phyloP scores from a whole-genome alignment of 92 coral and sea anemone species.

The Heteractis magnifica region DNA sequence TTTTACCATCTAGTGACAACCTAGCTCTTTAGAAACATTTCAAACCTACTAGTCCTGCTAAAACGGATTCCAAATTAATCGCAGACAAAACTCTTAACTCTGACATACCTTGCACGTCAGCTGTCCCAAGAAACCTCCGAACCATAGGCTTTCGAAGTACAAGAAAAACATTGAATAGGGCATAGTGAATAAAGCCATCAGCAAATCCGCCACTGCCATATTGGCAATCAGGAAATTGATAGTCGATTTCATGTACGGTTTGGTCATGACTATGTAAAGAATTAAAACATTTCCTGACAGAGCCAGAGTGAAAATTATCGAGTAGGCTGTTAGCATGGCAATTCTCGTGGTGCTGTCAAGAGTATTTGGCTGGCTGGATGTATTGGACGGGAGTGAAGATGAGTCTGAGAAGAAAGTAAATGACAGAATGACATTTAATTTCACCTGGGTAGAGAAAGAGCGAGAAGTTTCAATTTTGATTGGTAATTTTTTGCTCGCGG shows the following conservation, averaged over 20 bases:
- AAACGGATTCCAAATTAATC: not conserved
- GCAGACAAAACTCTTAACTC: not conserved
- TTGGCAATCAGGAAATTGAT: slow-evolving; percentile 74
- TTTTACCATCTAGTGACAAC: too few species aligned
- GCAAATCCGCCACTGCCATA: slow-evolving; percentile 73
- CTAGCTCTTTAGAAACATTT: too few species aligned
- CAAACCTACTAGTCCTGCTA: not conserved
- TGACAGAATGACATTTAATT: not conserved
- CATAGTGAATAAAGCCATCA: slow-evolving; percentile 72
- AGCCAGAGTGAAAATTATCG: slow-evolving; percentile 46
- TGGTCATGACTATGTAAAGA: slow-evolving; percentile 54
- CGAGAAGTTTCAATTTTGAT: too few species aligned
- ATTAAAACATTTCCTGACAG: slow-evolving; percentile 61
- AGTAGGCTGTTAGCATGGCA: slow-evolving; percentile 48
- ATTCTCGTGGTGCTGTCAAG: slow-evolving; percentile 10
- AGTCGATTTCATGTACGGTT: slow-evolving; percentile 64
- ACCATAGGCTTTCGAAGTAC: slow-evolving; percentile 50
- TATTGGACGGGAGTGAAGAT: not conserved
- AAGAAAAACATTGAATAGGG: slow-evolving; percentile 56
- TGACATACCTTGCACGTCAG: slow-evolving; percentile 51
- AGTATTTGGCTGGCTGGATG: not conserved
- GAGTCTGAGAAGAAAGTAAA: not conserved
- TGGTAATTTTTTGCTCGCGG: too few species aligned
- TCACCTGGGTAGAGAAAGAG: too few species aligned
- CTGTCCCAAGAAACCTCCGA: slow-evolving; percentile 60